These are phyloP conservation scores for Bovichtus variegatus DNA, from an alignment of 2,797 vertebrate genomes.

Conservation along the genomic window DNA sequence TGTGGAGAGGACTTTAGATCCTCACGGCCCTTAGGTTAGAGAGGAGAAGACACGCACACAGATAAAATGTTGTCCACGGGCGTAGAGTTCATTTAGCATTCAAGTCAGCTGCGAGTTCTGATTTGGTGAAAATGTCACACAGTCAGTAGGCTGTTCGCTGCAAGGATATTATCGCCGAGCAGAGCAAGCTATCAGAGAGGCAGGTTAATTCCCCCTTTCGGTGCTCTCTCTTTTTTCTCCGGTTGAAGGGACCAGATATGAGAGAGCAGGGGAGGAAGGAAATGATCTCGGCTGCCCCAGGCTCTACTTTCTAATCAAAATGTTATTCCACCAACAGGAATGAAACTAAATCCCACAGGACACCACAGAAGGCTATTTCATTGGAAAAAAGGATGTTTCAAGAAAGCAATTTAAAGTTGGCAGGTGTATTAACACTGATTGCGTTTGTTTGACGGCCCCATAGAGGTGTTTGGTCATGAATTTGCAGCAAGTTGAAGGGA, in stretches of 20 bases:
- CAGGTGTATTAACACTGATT: conserved; percentile 55
- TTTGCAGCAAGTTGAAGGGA: conserved; percentile 23
- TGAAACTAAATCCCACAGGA: conserved; percentile 72
- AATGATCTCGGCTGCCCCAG: conserved; percentile 69
- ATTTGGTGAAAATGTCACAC: conserved; percentile 76
- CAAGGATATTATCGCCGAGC: conserved; percentile 67
- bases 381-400: conserved; percentile 35
- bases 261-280: conserved; percentile 52
- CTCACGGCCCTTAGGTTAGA: conserved; percentile 51
- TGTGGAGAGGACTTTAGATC: conserved; percentile 63
- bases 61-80: conserved; percentile 44
- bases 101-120: conserved; percentile 63
- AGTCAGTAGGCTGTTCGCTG: conserved; percentile 47
- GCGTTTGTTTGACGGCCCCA: conserved; percentile 55
- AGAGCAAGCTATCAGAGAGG: conserved; percentile 63
- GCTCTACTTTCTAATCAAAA: conserved; percentile 79
- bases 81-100: conserved; percentile 67
- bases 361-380: conserved; percentile 52
- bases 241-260: conserved; percentile 55
- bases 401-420: conserved; percentile 71
- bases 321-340: conserved; percentile 70
- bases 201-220: conserved; percentile 62
- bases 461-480: conserved; percentile 26
- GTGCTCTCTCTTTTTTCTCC: conserved; percentile 30
- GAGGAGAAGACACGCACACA: conserved; percentile 42